phyloP scores from a whole-genome alignment of 2,797 vertebrate species.

The Mustela erminea region DNA sequence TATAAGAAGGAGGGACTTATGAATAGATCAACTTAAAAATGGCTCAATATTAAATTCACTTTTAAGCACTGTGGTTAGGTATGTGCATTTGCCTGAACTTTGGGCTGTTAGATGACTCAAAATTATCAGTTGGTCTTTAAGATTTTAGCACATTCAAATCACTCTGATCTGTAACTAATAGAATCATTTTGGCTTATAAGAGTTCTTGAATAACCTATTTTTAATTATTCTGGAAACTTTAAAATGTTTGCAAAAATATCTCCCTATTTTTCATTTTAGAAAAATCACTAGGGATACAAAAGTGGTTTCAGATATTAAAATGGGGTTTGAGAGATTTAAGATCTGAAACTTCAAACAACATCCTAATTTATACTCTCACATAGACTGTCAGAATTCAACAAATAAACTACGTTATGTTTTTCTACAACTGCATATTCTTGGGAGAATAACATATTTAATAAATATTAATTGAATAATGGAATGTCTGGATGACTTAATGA shows the following conservation, averaged over 20 bases:
- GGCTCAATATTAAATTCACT: background rate
- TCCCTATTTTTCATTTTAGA: background rate
- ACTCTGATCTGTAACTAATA: background rate
- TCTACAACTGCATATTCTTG: background rate
- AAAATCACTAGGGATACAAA: background rate
- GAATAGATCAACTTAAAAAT: background rate
- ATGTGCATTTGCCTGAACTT: background rate
- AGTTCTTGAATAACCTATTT: background rate
- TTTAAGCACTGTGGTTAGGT: background rate
- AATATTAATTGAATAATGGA: background rate
- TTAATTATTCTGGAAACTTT: conserved; percentile 20
- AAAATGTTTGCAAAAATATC: conserved; percentile 7
- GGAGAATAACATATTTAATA: background rate
- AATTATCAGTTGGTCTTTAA: background rate
- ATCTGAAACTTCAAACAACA: background rate
- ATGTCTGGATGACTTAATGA: background rate
- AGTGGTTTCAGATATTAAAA: conserved; percentile 18
- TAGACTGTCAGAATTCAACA: background rate
- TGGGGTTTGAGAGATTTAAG: background rate
- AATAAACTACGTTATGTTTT: background rate
- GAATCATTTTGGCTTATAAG: conserved; percentile 28
- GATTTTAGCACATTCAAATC: background rate
- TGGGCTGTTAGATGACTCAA: background rate
- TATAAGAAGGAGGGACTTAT: too few species aligned
- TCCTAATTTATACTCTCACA: background rate